phyloP scores from a whole-genome alignment of 2,113 vertebrate genomes.

The Scomber colias region DNA sequence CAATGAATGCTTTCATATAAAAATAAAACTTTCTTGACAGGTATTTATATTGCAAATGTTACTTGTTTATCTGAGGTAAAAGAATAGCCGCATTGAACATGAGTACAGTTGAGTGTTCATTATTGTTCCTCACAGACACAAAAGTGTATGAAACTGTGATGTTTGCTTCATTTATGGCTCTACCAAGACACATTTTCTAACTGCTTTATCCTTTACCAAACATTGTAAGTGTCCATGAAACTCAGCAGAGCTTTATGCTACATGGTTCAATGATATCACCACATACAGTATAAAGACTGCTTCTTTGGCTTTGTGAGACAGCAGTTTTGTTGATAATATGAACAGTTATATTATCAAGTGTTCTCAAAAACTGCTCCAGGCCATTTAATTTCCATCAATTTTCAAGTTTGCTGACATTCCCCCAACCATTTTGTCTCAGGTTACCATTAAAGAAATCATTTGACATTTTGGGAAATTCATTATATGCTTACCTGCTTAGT shows the following conservation, averaged over 20 bases:
- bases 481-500: background rate
- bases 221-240: conserved; percentile 13
- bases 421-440: conserved; percentile 8
- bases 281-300: background rate
- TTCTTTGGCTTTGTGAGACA: conserved; percentile 29
- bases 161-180: conserved; percentile 7
- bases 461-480: conserved; percentile 1
- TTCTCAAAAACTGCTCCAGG: conserved; percentile 10
- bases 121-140: conserved; percentile 12
- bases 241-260: conserved; percentile 13
- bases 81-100: conserved; percentile 31
- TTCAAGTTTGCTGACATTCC: background rate
- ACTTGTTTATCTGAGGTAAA: conserved; percentile 17
- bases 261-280: background rate
- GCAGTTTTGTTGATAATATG: background rate
- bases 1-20: conserved; percentile 55
- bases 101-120: conserved; percentile 43
- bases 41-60: conserved; percentile 44
- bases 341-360: conserved; percentile 9
- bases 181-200: background rate
- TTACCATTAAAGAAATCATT: conserved; percentile 2
- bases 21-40: conserved; percentile 48
- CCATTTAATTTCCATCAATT: background rate
- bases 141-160: background rate
- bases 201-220: background rate